Percentiles rank a stretch among this genome's conserved stretches.
Conservation (phyloP, 1,140 invertebrate genomes). For the Maniola jurtina region DNA sequence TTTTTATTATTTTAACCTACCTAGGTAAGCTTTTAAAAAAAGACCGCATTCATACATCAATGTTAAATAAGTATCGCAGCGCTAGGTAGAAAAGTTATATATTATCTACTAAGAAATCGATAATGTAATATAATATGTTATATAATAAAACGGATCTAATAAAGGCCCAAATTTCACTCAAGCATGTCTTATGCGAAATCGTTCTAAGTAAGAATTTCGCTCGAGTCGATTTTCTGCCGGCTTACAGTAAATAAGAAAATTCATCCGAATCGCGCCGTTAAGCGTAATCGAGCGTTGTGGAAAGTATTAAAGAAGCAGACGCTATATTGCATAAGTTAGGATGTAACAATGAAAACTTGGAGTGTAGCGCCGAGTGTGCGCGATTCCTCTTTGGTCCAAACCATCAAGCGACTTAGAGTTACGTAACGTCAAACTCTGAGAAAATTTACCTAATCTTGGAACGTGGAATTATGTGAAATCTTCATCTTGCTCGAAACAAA, state of each 20-base stretch:
- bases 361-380: constrained; percentile 67
- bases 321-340: constrained; percentile 77
- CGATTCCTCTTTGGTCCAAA: constrained; percentile 61
- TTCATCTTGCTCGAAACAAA: constrained; percentile 20
- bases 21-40: no score
- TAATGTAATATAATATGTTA: constrained; percentile 12
- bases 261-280: constrained; percentile 69
- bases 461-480: constrained; percentile 21
- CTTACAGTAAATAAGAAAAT: constrained; percentile 76
- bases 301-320: constrained; percentile 76
- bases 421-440: constrained; percentile 18
- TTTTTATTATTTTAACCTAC: no score
- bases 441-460: constrained; percentile 27
- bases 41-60: no score
- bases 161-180: constrained; percentile 13
- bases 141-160: constrained; percentile 15
- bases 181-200: constrained; percentile 28
- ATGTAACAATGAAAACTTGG: constrained; percentile 76
- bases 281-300: constrained; percentile 74
- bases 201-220: constrained; percentile 52
- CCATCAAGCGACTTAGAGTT: constrained; percentile 39
- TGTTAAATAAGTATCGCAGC: neutral
- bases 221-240: constrained; percentile 58
- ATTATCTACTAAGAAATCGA: neutral
- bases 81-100: neutral